Base-by-base conservation (phyloP, 1,140 invertebrate species). In the Meloidogyne exigua region DNA sequence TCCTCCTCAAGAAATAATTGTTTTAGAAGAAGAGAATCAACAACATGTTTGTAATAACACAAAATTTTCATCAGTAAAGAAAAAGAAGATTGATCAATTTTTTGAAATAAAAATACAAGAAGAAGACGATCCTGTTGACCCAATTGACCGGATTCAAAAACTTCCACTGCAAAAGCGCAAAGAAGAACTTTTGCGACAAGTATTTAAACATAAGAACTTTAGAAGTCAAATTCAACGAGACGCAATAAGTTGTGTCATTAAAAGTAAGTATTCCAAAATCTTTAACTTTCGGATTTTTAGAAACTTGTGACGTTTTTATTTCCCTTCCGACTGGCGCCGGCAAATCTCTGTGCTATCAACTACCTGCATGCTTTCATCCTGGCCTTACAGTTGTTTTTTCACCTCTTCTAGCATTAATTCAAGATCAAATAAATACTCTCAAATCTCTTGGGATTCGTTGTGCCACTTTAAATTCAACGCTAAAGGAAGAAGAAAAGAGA, bases 381-480 rank as follows among this genome's bases (percentile, higher is more conserved):
- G 89, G 90, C 36, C 85, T 92, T 44, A 90, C 92, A 3, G 87
- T 92, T 72, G 91, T 92, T 26, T 90, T 92, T 74, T 92, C 91
- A 44, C 92, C 92, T 23, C 85, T 92, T 12, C 88, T 92, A 75
- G 92, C 92, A 28, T 86, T 92, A 15, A 92, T 93, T 83, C 90
- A 91, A n/a, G 90, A 91, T 86, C 90, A 91, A 82, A 79, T 90
- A 10, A 83, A 85, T 26, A 82, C 88, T 77, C 77, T 90, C 80
- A 91, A 89, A 81, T 88, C 88, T 21, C 75, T 89, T 44, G 92
- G 92, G 83, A 93, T 96, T 79, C 85, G 87, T 77, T 93, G 93
- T 32, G 92, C 93, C 82, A 93, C 93, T 1, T 91, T 96, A 13
- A 96, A 96, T 88, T 95, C 94, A 2, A 95, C 94, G 89, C 92